Evolutionary conservation across 2,888 invertebrate species (phyloP).

Genomic region (Tachina lurida): DNA sequence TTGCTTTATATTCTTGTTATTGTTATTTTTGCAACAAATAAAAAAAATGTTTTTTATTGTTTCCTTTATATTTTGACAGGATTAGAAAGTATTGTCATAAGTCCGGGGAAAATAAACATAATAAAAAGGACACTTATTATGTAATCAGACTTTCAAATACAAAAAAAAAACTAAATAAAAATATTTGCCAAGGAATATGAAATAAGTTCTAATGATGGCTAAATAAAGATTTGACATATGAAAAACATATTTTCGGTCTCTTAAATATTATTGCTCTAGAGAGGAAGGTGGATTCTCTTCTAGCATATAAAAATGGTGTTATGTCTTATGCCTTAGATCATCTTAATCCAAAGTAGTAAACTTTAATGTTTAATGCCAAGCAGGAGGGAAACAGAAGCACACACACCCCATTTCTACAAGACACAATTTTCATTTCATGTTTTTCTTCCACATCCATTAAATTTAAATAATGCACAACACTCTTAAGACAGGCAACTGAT

Average conservation of each 20-base stretch:
- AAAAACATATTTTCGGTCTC: constrained; percentile 26
- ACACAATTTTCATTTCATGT: background rate
- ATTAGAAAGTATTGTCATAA: constrained; percentile 67
- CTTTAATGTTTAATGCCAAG: background rate
- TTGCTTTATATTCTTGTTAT: constrained; percentile 40
- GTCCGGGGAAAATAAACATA: constrained; percentile 61
- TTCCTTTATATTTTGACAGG: constrained; percentile 69
- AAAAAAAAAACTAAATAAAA: constrained; percentile 4
- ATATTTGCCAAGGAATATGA: constrained; percentile 14
- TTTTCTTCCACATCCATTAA: background rate
- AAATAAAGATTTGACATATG: constrained; percentile 14
- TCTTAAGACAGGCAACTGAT: background rate
- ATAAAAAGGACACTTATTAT: constrained; percentile 70
- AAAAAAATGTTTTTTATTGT: constrained; percentile 61
- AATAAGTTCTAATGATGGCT: constrained; percentile 21
- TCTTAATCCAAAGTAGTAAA: constrained; percentile 4
- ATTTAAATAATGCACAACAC: background rate
- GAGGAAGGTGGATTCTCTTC: background rate
- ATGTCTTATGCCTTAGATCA: background rate
- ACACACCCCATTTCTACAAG: background rate
- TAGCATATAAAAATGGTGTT: background rate
- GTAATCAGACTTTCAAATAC: constrained; percentile 64
- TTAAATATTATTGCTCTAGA: background rate
- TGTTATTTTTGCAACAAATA: constrained; percentile 46
- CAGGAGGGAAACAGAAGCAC: background rate